phyloP scores from a whole-genome alignment of 2,888 invertebrate genomes.

The Eucera pruinosa region DNA sequence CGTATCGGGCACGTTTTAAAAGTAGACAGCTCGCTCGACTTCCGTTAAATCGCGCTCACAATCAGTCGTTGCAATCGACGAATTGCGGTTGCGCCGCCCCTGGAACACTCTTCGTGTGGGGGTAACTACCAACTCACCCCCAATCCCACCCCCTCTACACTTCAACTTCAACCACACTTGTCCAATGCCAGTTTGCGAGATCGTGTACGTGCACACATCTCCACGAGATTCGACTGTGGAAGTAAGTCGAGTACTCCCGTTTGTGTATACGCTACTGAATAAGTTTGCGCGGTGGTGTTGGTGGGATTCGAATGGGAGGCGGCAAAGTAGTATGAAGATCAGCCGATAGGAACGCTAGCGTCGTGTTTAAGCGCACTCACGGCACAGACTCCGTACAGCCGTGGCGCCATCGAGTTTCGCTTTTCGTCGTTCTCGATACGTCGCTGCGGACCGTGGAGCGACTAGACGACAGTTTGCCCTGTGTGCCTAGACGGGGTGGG shows the following conservation, averaged over 20 bases:
- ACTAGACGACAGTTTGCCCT: slow-evolving; percentile 65
- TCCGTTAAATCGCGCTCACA: slow-evolving; percentile 69
- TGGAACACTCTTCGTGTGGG: slow-evolving; percentile 58
- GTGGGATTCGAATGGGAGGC: slow-evolving; percentile 8
- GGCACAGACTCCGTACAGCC: slow-evolving; percentile 56
- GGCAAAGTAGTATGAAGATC: slow-evolving; percentile 32
- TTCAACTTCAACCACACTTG: slow-evolving; percentile 20
- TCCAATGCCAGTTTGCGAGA: slow-evolving; percentile 34
- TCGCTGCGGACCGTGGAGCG: slow-evolving; percentile 43
- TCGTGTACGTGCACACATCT: slow-evolving; percentile 24
- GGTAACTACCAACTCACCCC: slow-evolving; percentile 53
- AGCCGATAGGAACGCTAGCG: slow-evolving; percentile 35
- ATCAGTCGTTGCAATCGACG: slow-evolving; percentile 69
- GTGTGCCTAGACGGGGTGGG: slow-evolving; percentile 49
- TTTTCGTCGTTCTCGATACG: slow-evolving; percentile 39
- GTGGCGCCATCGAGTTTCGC: slow-evolving; percentile 67
- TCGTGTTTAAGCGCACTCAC: slow-evolving; percentile 35
- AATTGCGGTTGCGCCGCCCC: slow-evolving; percentile 72
- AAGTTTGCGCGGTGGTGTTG: neutral
- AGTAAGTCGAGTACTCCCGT: slow-evolving; percentile 26
- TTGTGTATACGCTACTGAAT: slow-evolving; percentile 6
- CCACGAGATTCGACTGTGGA: neutral
- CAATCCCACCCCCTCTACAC: neutral
- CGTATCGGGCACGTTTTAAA: slow-evolving; percentile 66
- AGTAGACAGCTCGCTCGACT: slow-evolving; percentile 64